Conservation (phyloP, 1,140 invertebrate genomes). For the Whitmania pigra region DNA sequence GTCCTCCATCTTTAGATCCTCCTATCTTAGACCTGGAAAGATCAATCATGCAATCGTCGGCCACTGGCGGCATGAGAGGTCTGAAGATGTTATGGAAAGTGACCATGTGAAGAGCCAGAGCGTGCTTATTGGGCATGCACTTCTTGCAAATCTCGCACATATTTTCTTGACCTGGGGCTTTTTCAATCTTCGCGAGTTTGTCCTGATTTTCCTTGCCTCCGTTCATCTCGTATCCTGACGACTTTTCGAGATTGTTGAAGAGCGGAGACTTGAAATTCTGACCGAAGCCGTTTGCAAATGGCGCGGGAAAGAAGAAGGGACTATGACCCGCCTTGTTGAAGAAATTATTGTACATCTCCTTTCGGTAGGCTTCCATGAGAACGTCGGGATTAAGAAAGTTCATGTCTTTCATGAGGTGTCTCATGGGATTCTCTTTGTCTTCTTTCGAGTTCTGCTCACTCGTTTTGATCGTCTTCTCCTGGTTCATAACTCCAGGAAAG, state of each 20-base stretch:
- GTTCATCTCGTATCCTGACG: not conserved
- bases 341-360: conserved; percentile 87
- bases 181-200: not conserved
- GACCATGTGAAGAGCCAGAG: conserved; percentile 36
- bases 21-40: conserved; percentile 10
- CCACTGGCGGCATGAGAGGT: not conserved
- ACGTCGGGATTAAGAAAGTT: conserved; percentile 32
- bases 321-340: conserved; percentile 50
- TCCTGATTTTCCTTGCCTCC: not conserved
- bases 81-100: conserved; percentile 35
- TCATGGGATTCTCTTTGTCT: not conserved
- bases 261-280: not conserved
- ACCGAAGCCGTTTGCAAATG: conserved; percentile 49
- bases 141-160: conserved; percentile 37
- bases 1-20: not conserved
- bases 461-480: not conserved
- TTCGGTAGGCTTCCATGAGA: conserved; percentile 85
- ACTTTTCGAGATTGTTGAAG: not conserved
- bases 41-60: conserved; percentile 10
- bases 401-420: conserved; percentile 26
- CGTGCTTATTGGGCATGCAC: conserved; percentile 36
- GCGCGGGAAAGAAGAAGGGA: conserved; percentile 44
- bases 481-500: not conserved
- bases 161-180: not conserved
- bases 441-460: not conserved